A percentile compares a stretch with the other conserved stretches of the same genome.
Conservation (phyloP, 2,797 vertebrate species). For the Cyclura pinguis region DNA sequence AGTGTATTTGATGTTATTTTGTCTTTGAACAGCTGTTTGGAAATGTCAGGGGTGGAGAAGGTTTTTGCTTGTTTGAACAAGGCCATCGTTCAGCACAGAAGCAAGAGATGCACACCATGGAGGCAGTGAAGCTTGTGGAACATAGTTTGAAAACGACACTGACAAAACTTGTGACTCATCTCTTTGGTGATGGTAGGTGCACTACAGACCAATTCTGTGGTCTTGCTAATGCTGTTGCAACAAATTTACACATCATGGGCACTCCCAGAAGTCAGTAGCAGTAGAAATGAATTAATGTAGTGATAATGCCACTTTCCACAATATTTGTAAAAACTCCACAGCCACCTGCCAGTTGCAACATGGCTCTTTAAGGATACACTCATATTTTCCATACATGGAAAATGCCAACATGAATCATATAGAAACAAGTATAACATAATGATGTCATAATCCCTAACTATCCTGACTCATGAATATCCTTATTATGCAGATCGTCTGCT, state of each 20-base stretch:
- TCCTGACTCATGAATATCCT: no score
- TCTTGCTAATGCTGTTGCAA: neutral
- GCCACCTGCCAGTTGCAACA: neutral
- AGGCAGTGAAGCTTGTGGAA: constrained; percentile 91
- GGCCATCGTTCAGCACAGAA: constrained; percentile 86
- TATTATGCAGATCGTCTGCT: neutral
- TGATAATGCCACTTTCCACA: neutral
- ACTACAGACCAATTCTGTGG: neutral
- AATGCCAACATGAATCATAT: neutral
- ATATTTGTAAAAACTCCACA: neutral
- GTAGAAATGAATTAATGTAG: neutral
- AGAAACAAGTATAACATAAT: no score
- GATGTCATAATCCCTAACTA: no score
- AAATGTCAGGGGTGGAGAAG: constrained; percentile 80
- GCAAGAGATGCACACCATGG: constrained; percentile 90
- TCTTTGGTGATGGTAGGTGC: constrained; percentile 91
- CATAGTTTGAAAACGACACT: constrained; percentile 90
- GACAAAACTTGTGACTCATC: constrained; percentile 83
- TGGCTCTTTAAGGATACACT: neutral
- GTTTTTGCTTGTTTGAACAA: constrained; percentile 86
- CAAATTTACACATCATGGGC: neutral
- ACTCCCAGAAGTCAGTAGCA: neutral
- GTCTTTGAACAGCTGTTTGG: constrained; percentile 86
- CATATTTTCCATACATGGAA: neutral
- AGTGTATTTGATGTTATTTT: constrained; percentile 43